A percentile compares a stretch with the other conserved stretches of the same genome.
phyloP scores from a whole-genome alignment of 2,888 invertebrate genomes.

The Agrochola lychnidis region DNA sequence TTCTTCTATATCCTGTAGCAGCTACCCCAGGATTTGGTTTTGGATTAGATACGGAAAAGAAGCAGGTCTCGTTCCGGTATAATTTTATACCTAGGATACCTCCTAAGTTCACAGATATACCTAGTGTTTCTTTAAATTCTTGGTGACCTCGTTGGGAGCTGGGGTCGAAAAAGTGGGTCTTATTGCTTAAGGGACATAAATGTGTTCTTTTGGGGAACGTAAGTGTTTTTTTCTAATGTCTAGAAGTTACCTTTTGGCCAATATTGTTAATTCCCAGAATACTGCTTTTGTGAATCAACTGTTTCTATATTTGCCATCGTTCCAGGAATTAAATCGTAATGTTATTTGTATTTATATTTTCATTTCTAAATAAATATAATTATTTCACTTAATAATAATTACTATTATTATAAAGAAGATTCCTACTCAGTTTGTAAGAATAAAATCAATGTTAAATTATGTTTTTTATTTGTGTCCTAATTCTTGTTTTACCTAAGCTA shows the following conservation, averaged over 20 bases:
- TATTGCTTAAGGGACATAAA: neutral
- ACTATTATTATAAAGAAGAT: neutral
- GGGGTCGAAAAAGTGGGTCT: neutral
- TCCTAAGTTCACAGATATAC: slow-evolving; percentile 24
- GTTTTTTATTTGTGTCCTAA: neutral
- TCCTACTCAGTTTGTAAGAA: neutral
- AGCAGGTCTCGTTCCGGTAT: slow-evolving; percentile 42
- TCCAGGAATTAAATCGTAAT: no score
- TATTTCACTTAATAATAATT: no score
- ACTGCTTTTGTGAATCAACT: no score
- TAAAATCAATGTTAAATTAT: neutral
- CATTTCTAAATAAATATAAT: no score
- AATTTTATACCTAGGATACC: slow-evolving; percentile 54
- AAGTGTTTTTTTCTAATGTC: neutral
- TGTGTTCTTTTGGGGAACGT: no score
- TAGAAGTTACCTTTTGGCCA: no score
- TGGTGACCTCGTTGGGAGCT: neutral
- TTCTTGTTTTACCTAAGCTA: neutral
- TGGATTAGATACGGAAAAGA: slow-evolving; percentile 44
- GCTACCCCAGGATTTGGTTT: slow-evolving; percentile 48
- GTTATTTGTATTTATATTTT: no score
- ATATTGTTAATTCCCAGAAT: no score
- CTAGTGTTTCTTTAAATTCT: neutral
- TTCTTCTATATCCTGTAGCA: slow-evolving; percentile 15
- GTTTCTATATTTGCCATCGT: no score